Percentiles rank a stretch among this genome's conserved stretches.
Conservation (phyloP, 2,113 vertebrate species). For the Bufo bufo region DNA sequence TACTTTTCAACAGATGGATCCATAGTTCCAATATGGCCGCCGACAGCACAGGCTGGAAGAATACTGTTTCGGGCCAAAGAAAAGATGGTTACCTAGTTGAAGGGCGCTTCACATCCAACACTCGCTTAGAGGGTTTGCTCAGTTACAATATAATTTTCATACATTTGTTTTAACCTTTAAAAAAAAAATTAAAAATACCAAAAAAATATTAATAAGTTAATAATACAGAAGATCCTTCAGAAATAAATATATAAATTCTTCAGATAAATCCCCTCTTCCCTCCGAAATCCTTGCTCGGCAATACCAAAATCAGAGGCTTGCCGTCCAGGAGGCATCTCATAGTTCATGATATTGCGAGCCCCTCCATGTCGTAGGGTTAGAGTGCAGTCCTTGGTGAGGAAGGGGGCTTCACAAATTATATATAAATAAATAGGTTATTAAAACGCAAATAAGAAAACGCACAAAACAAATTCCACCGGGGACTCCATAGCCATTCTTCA, state of each 20-base stretch:
- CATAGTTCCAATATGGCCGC: background rate
- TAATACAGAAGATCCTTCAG: constrained; percentile 49
- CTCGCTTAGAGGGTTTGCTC: background rate
- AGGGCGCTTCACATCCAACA: background rate
- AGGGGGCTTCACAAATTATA: background rate
- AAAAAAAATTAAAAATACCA: background rate
- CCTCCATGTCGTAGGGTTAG: background rate
- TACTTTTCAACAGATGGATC: background rate
- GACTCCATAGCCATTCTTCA: background rate
- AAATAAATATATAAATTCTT: constrained; percentile 43
- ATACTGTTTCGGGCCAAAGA: background rate
- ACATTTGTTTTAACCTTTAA: background rate
- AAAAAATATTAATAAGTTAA: constrained; percentile 49
- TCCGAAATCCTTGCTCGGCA: background rate
- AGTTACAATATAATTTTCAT: background rate
- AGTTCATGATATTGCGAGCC: background rate
- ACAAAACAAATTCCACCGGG: background rate
- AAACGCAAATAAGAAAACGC: constrained; percentile 19
- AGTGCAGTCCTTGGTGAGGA: background rate
- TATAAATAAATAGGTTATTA: constrained; percentile 47
- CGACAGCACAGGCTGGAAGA: background rate
- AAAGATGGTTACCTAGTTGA: background rate
- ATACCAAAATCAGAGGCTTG: background rate
- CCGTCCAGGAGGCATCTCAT: background rate
- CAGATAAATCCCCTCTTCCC: background rate